A percentile compares a stretch with the other conserved stretches of the same genome.
phyloP scores from a whole-genome alignment of 2,797 vertebrate genomes.

The Heliangelus exortis region DNA sequence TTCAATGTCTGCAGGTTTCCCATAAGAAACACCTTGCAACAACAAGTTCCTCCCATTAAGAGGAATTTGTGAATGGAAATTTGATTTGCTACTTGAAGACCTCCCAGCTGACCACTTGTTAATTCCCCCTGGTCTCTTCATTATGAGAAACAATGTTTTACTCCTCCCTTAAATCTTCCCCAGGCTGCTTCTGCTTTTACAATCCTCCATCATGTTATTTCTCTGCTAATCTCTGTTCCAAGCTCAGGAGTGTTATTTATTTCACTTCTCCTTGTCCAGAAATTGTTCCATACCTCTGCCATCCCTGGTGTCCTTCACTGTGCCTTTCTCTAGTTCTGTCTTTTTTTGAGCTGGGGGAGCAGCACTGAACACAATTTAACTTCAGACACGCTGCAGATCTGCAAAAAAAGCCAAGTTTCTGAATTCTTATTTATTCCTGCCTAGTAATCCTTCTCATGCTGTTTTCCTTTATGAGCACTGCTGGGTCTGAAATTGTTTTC shows the following conservation, averaged over 20 bases:
- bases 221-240: neutral
- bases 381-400: neutral
- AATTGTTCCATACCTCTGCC: neutral
- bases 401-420: neutral
- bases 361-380: neutral
- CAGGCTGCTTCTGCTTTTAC: neutral
- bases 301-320: neutral
- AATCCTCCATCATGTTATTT: neutral
- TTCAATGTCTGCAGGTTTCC: neutral
- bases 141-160: neutral
- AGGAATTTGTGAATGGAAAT: neutral
- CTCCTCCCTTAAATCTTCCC: neutral
- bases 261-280: neutral
- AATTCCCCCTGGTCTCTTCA: neutral
- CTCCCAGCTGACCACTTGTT: neutral
- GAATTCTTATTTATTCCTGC: neutral
- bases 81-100: neutral
- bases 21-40: neutral
- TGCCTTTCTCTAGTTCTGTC: neutral
- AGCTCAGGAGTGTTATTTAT: neutral
- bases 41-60: neutral
- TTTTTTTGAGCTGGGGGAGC: neutral
- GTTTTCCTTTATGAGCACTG: neutral
- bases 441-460: neutral
- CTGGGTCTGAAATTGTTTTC: neutral